phyloP scores from a whole-genome alignment of 2,113 vertebrate genomes.

The Hydropotes inermis region DNA sequence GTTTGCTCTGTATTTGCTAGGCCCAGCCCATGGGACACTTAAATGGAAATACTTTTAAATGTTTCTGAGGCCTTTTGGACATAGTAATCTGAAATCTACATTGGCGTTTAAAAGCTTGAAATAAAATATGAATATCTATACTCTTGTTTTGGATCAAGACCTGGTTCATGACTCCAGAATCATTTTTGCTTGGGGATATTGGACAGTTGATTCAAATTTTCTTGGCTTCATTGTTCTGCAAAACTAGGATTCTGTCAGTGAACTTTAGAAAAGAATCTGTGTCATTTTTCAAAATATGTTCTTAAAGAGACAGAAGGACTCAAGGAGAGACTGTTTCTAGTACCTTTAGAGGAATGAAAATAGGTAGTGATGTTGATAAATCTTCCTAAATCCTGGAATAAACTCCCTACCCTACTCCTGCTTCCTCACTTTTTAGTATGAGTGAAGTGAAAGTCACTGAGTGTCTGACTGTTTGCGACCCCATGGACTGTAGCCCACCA shows the following conservation, averaged over 20 bases:
- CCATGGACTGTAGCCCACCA: fast-evolving
- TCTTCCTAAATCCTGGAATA: background rate
- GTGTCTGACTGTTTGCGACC: background rate
- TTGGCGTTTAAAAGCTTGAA: background rate
- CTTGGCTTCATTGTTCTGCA: background rate
- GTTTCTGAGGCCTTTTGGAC: background rate
- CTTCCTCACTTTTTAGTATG: background rate
- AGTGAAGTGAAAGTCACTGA: background rate
- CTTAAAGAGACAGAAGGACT: background rate
- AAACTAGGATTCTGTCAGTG: background rate
- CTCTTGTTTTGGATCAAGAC: background rate
- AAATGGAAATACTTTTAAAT: background rate
- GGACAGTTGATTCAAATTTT: background rate
- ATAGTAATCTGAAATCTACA: background rate
- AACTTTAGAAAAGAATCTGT: background rate
- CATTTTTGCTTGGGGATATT: background rate
- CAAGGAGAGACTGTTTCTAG: background rate
- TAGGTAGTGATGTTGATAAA: background rate
- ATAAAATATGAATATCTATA: background rate
- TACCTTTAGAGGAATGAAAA: background rate
- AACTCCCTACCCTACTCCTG: background rate
- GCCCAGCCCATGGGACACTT: fast-evolving
- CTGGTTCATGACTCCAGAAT: background rate
- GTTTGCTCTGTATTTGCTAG: background rate
- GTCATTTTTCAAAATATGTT: background rate